Base-by-base conservation (phyloP, 2,797 vertebrate species). In the Allobates femoralis region DNA sequence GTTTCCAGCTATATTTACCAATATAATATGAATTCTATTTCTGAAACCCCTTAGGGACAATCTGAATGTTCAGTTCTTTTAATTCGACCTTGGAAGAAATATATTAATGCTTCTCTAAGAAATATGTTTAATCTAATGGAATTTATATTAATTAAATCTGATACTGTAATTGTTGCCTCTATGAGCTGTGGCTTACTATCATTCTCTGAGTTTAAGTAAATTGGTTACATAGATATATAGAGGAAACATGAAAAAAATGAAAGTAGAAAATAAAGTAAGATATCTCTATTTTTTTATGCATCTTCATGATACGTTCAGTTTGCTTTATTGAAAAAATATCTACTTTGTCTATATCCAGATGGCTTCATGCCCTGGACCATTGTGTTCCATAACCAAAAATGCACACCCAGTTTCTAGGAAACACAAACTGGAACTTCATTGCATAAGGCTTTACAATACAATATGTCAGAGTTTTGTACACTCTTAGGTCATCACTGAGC, bases 1-100 rank as follows among this genome's bases (percentile, higher is more conserved):
- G 37, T 46, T 71, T 21, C 67, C 67, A 71, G 34, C 67, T 71
- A 41, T 41, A 71, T 41, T 71, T 71, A 71, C 34, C 21, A n/a
- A n/a, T n/a, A 14, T 32, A 41, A 71, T 46, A 12, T 71, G 2
- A 23, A 10, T 23, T 41, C 67, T 71, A n/a, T 71, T 71, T 41
- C 8, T n/a, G 34, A 37, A 41, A 71, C 10, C 41, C 67, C 67
- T 21, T n/a, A 46, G 67, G 41, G 34, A 14, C 0, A 3, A 71
- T 41, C 0, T 37, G 8, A 71, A 71, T 32, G 41, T 41, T 41
- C 11, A 11, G 10, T 46, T 41, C 8, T 1, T 46, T 4, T 37
- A 5, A 30, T 15, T 23, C 5, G 21, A 58, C 55, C 55, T 26
- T 53, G 15, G 16, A 12, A 53, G 16, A 53, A 15, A 11, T 53